These are phyloP conservation scores for Cotesia congregata DNA, from an alignment of 2,888 invertebrate genomes.

Conservation along the genomic window DNA sequence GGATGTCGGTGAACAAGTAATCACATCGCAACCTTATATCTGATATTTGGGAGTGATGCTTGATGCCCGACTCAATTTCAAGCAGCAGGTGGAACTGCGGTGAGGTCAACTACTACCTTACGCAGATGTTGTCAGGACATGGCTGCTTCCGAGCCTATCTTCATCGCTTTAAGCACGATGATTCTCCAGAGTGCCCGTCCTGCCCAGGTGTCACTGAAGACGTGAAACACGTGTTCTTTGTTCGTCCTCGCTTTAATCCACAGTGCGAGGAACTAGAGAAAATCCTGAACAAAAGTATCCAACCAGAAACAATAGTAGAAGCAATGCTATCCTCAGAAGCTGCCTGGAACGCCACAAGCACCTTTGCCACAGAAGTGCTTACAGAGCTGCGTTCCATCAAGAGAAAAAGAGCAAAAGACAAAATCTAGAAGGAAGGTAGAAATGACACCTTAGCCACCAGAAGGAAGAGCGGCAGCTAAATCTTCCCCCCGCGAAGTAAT, in stretches of 20 bases:
- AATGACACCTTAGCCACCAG: no score
- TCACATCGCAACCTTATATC: conserved; percentile 45
- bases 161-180: background rate
- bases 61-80: conserved; percentile 46
- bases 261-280: background rate
- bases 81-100: conserved; percentile 32
- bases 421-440: no score
- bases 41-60: conserved; percentile 50
- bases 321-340: background rate
- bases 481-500: no score
- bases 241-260: background rate
- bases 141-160: conserved; percentile 2
- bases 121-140: conserved; percentile 6
- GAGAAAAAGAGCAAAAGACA: no score
- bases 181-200: no score
- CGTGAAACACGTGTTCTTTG: background rate
- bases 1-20: conserved; percentile 32
- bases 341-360: background rate
- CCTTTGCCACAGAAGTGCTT: background rate
- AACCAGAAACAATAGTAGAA: conserved; percentile 1
- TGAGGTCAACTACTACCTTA: background rate
- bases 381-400: background rate
- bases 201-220: background rate
- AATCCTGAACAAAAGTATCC: background rate
- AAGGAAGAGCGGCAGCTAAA: no score